Evolutionary conservation across 2,888 invertebrate species (phyloP).

Genomic region (Ectemnius lituratus): DNA sequence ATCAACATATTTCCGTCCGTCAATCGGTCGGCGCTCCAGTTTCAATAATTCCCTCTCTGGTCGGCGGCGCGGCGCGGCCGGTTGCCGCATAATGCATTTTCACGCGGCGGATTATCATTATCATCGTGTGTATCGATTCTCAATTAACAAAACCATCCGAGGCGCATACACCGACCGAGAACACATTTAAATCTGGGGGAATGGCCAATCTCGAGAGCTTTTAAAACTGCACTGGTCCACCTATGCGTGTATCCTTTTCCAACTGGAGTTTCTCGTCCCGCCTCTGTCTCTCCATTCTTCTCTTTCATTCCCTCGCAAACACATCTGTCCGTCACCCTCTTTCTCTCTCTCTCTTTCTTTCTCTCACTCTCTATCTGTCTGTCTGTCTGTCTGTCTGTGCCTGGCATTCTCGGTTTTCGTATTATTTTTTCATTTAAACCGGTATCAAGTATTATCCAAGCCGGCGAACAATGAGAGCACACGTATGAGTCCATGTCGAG

Average conservation of each 20-base stretch:
- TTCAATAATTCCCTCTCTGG: neutral
- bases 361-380: neutral
- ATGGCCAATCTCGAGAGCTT: neutral
- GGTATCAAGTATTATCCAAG: conserved; percentile 23
- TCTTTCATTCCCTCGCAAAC: neutral
- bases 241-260: too few species aligned
- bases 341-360: neutral
- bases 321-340: neutral
- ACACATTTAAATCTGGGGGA: conserved; percentile 29
- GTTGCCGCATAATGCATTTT: too few species aligned
- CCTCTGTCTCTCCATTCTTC: neutral
- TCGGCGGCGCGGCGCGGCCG: neutral
- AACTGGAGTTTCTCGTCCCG: neutral
- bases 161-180: neutral
- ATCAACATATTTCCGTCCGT: conserved; percentile 20
- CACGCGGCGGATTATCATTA: conserved; percentile 20
- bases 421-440: conserved; percentile 31
- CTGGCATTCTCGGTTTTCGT: neutral
- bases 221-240: conserved; percentile 12
- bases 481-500: conserved; percentile 29
- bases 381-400: neutral
- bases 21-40: conserved; percentile 5
- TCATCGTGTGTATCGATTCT: conserved; percentile 29
- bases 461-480: conserved; percentile 27
- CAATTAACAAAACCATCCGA: conserved; percentile 6